Evolutionary conservation across 2,888 invertebrate species (phyloP).

Genomic region (Pemphredon lugubris): DNA sequence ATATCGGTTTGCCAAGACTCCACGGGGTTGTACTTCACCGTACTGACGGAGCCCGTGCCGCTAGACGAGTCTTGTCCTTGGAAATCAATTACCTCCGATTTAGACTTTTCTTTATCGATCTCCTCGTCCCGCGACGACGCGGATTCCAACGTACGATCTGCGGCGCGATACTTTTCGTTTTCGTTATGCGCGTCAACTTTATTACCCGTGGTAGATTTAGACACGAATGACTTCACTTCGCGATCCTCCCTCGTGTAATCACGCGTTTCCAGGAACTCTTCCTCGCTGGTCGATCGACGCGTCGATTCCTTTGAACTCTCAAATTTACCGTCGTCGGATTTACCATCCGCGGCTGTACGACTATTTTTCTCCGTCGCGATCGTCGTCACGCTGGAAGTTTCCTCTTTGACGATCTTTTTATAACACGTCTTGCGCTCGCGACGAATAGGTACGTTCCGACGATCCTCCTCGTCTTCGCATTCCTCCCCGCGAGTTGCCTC

Average conservation of each 20-base stretch:
- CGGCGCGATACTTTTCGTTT: no score
- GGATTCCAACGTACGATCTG: no score
- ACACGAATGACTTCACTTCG: no score
- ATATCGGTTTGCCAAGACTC: slow-evolving; percentile 85
- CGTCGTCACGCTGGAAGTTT: neutral
- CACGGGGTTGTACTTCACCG: slow-evolving; percentile 86
- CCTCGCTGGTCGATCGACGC: no score
- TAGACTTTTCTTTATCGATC: slow-evolving; percentile 12
- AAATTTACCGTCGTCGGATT: no score
- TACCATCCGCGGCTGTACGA: no score
- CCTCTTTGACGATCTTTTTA: slow-evolving; percentile 20
- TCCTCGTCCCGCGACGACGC: no score
- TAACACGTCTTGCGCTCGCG: slow-evolving; percentile 1
- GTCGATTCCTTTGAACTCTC: no score
- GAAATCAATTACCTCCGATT: slow-evolving; percentile 24
- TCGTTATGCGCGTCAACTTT: no score
- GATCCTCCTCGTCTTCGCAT: neutral
- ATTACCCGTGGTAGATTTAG: no score
- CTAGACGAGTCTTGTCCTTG: slow-evolving; percentile 83
- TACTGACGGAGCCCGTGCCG: slow-evolving; percentile 84
- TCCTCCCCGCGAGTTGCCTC: neutral
- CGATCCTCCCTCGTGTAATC: no score
- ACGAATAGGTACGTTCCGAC: neutral
- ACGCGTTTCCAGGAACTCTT: no score
- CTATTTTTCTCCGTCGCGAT: neutral